Base-by-base conservation (phyloP, 2,888 invertebrate genomes). In the Pediacus dermestoides region DNA sequence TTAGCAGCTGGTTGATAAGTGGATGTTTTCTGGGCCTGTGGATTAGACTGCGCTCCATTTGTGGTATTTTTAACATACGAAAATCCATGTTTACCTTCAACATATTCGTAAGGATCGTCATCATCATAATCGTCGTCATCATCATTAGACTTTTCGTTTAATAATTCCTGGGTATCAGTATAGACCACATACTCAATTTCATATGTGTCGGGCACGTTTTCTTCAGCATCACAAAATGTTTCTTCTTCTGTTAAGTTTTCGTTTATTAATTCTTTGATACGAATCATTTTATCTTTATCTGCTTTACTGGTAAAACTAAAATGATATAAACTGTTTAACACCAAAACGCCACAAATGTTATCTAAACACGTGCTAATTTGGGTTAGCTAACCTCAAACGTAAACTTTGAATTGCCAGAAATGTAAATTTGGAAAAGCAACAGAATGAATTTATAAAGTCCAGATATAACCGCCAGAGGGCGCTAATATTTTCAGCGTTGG, bases 1-100 rank as follows among this genome's bases (percentile, higher is more conserved):
- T 92, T 91, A 42, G 90, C 88, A 16, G 76, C 75, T 0, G 91
- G 89, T 63, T 92, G 91, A 59, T 76, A 89, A 39, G 43, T 51
- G 22, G 37, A 48, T 1, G 51, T 15, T 44, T 55, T 61, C 25
- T 58, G 64, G 1, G 60, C 53, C 35, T 66, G 58, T 16, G 52
- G 56, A 48, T 65, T 63, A 31, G 43, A 47, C 25, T 53, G 51
- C 14, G 53, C 16, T 31, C 34, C 38, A n/a, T n/a, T n/a, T n/a
- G n/a, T n/a, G 13, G 38, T 30, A 34, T 44, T 39, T 22, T 36
- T 16, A 31, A 31, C 42, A 26, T 41, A 35, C 33, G 46, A 39
- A 6, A 49, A 43, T 28, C 55, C 52, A 23, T 53, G 39, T 23
- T 48, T 40, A 11, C 42, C 44, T 37, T 57, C 50, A 15, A 48